A percentile compares a stretch with the other conserved stretches of the same genome.
phyloP scores from a whole-genome alignment of 2,113 vertebrate species.

The Hepsetus odoe region DNA sequence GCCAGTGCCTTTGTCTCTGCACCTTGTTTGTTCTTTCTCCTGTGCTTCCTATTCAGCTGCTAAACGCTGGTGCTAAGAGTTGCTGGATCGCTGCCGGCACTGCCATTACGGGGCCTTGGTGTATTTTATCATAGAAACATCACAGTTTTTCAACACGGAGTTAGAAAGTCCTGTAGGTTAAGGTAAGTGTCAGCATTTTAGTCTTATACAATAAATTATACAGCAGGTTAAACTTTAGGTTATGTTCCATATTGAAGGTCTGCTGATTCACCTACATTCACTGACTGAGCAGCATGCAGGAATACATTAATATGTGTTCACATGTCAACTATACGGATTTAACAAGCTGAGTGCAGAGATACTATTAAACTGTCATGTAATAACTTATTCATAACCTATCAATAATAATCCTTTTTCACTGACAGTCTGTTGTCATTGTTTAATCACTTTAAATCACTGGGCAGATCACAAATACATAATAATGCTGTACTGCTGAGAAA shows the following conservation, averaged over 20 bases:
- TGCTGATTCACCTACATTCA: not conserved
- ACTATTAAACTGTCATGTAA: not conserved
- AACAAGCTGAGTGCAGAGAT: not conserved
- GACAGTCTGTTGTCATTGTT: too few relatives aligned
- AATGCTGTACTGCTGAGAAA: too few relatives aligned
- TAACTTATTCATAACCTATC: too few relatives aligned
- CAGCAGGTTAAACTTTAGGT: not conserved
- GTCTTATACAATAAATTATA: not conserved
- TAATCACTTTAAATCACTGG: too few relatives aligned
- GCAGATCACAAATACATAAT: too few relatives aligned
- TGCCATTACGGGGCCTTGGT: slow-evolving; percentile 59
- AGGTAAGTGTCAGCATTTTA: slow-evolving; percentile 62
- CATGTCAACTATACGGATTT: not conserved
- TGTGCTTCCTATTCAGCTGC: slow-evolving; percentile 55
- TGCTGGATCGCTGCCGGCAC: slow-evolving; percentile 64
- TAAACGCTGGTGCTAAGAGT: slow-evolving; percentile 60
- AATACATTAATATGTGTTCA: not conserved
- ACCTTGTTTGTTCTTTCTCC: slow-evolving; percentile 56
- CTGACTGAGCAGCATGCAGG: not conserved
- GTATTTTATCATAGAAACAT: slow-evolving; percentile 61
- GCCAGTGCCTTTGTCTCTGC: slow-evolving; percentile 61
- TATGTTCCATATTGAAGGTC: not conserved
- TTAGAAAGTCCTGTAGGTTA: slow-evolving; percentile 30
- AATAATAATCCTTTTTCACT: too few relatives aligned
- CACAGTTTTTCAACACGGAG: slow-evolving; percentile 52